These are phyloP conservation scores for Pterocles orientalis DNA, from an alignment of 2,113 vertebrate genomes.

Conservation along the genomic window DNA sequence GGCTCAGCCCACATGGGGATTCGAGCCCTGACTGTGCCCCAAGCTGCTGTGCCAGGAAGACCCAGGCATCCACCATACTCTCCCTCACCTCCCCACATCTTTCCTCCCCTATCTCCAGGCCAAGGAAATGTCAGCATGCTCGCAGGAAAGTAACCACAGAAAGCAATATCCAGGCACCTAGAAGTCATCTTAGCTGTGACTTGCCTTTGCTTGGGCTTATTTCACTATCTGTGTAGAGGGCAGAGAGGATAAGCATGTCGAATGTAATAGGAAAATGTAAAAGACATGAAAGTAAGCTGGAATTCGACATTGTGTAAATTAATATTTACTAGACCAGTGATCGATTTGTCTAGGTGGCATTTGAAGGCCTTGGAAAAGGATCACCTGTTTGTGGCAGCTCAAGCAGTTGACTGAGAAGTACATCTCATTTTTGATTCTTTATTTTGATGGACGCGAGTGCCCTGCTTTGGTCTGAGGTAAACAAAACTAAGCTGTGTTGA, in stretches of 20 bases:
- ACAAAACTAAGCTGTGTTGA: background rate
- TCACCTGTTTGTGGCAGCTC: background rate
- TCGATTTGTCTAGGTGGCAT: background rate
- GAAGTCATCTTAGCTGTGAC: background rate
- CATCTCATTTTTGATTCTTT: background rate
- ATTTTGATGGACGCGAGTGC: background rate
- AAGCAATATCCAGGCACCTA: rapidly evolving
- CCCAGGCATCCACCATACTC: background rate
- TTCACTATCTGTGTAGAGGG: background rate
- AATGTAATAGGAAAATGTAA: background rate
- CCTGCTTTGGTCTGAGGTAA: background rate
- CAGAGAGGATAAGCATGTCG: background rate
- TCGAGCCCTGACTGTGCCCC: background rate
- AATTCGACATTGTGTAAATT: background rate
- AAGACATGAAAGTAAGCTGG: background rate
- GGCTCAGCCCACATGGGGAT: background rate
- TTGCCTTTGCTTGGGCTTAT: background rate
- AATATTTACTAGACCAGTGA: background rate
- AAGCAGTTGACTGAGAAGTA: background rate
- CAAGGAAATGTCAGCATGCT: background rate
- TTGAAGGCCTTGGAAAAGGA: background rate
- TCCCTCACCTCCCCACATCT: background rate
- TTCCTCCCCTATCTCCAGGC: background rate
- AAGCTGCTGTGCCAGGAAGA: rapidly evolving
- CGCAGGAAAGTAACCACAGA: background rate